Evolutionary conservation across 2,888 invertebrate species (phyloP).

Genomic region (Hybos culiciformis): DNA sequence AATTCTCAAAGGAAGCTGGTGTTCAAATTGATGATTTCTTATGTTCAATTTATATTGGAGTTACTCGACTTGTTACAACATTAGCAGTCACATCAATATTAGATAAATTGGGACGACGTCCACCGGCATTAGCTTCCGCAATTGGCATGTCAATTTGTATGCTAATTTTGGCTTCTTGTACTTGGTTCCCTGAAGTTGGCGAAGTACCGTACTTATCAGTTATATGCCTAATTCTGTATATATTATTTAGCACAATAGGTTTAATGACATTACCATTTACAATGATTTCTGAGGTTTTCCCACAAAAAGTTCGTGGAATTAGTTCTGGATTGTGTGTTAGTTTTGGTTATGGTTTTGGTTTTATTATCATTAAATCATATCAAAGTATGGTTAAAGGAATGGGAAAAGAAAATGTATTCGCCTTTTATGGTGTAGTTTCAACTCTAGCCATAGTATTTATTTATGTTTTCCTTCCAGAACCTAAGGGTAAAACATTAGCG

Average conservation of each 20-base stretch:
- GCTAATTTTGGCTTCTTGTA: slow-evolving; percentile 40
- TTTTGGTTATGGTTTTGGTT: slow-evolving; percentile 48
- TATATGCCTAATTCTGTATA: slow-evolving; percentile 28
- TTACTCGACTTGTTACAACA: slow-evolving; percentile 48
- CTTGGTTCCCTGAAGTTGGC: slow-evolving; percentile 31
- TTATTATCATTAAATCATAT: slow-evolving; percentile 51
- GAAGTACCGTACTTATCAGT: slow-evolving; percentile 24
- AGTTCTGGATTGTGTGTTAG: slow-evolving; percentile 53
- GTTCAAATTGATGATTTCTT: slow-evolving; percentile 48
- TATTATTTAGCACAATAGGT: slow-evolving; percentile 40
- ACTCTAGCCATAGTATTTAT: slow-evolving; percentile 47
- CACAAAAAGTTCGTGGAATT: slow-evolving; percentile 46
- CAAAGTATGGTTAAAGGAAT: slow-evolving; percentile 46
- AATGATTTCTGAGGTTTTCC: slow-evolving; percentile 60
- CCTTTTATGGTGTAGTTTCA: slow-evolving; percentile 46
- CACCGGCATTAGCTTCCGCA: slow-evolving; percentile 50
- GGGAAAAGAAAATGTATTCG: slow-evolving; percentile 47
- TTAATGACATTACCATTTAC: slow-evolving; percentile 55
- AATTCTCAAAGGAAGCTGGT: slow-evolving; percentile 48
- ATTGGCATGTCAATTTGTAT: slow-evolving; percentile 47
- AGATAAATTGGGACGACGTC: slow-evolving; percentile 46
- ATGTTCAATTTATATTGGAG: slow-evolving; percentile 52
- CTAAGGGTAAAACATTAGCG: slow-evolving; percentile 51
- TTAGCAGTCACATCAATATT: slow-evolving; percentile 48
- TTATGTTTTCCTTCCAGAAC: slow-evolving; percentile 51